These are phyloP conservation scores for Varanus salvator DNA, from an alignment of 2,113 vertebrate species.

Conservation along the genomic window DNA sequence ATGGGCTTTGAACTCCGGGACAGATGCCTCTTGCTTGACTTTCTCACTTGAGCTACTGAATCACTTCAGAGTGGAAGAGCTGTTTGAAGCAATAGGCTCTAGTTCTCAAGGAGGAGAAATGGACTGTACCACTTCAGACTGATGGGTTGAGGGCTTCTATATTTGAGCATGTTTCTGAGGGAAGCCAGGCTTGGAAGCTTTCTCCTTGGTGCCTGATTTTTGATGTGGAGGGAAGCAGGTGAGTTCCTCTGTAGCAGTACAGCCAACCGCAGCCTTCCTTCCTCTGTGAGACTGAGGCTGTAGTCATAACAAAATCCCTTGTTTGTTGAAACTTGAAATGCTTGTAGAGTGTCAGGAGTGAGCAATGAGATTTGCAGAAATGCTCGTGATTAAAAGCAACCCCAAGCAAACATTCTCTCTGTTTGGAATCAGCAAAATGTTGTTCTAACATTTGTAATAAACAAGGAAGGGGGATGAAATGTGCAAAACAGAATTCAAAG, in stretches of 20 bases:
- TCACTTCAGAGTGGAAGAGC: neutral
- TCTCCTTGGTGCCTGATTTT: neutral
- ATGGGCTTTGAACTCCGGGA: too few relatives aligned
- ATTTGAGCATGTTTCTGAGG: too few relatives aligned
- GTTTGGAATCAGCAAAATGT: neutral
- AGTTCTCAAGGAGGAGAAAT: neutral
- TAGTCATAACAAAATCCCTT: neutral
- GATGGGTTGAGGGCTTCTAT: neutral
- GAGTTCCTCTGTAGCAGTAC: neutral
- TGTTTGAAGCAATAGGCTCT: neutral
- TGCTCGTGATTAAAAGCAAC: conserved; percentile 1
- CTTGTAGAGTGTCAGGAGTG: accelerated
- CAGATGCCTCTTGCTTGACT: too few relatives aligned
- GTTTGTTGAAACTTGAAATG: neutral
- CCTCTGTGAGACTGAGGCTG: too few relatives aligned
- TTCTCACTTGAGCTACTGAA: neutral
- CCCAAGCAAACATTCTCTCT: neutral
- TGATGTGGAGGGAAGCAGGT: neutral
- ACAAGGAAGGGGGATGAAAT: conserved; percentile 25
- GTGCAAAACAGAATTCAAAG: conserved; percentile 57
- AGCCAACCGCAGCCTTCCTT: neutral
- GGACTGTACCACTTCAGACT: neutral
- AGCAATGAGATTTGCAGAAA: accelerated
- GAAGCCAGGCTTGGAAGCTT: neutral
- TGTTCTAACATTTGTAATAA: conserved; percentile 38